Conservation (phyloP, 1,140 invertebrate genomes). For the Drosophila insularis region DNA sequence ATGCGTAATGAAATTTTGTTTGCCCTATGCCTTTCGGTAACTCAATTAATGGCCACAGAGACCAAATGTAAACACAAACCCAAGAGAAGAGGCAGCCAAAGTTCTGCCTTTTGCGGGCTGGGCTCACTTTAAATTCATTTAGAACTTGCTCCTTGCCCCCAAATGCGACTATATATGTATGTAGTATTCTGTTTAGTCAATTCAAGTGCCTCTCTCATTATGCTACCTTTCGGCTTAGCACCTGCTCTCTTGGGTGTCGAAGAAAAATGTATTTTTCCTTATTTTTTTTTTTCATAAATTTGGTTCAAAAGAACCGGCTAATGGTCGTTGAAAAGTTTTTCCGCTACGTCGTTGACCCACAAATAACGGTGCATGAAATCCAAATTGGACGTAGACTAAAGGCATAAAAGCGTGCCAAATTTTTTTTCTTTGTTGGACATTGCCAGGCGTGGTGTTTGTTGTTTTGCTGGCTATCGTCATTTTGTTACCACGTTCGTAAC, state of each 20-base stretch:
- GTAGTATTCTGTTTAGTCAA: slow-evolving; percentile 8
- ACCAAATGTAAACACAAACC: slow-evolving; percentile 17
- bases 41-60: slow-evolving; percentile 61
- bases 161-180: slow-evolving; percentile 1
- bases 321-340: slow-evolving; percentile 61
- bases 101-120: slow-evolving; percentile 23
- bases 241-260: slow-evolving; percentile 42
- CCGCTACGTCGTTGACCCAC: slow-evolving; percentile 46
- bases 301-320: slow-evolving; percentile 46
- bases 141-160: slow-evolving; percentile 41
- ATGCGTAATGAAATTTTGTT: slow-evolving; percentile 68
- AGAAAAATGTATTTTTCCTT: slow-evolving; percentile 29
- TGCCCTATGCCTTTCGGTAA: slow-evolving; percentile 61
- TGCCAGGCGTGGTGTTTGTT: slow-evolving; percentile 14
- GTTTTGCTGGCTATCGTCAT: slow-evolving; percentile 5
- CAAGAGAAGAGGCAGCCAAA: slow-evolving; percentile 8
- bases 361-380: slow-evolving; percentile 41
- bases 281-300: slow-evolving; percentile 48
- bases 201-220: slow-evolving; percentile 31
- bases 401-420: slow-evolving; percentile 37
- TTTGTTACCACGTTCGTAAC: neutral
- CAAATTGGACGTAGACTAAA: slow-evolving; percentile 24
- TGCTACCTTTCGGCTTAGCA: slow-evolving; percentile 42
- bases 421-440: slow-evolving; percentile 16
- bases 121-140: slow-evolving; percentile 69